Percentiles rank a stretch among this genome's conserved stretches.
phyloP scores from a whole-genome alignment of 2,888 invertebrate genomes.

The Teleogryllus oceanicus region DNA sequence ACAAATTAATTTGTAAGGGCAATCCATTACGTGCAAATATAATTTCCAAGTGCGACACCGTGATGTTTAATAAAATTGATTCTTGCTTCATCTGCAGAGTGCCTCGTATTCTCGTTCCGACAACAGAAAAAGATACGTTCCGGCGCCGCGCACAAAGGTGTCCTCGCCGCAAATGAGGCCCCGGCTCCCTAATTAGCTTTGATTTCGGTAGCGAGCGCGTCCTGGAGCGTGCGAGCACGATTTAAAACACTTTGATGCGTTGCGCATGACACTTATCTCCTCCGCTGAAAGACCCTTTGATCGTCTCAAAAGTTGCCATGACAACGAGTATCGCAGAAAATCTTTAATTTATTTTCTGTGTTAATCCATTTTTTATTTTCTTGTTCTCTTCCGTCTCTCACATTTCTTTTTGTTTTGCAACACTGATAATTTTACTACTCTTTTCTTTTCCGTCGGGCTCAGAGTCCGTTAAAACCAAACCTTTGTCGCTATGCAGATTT shows the following conservation, averaged over 20 bases:
- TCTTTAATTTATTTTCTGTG: slow-evolving; percentile 18
- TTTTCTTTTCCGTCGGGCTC: neutral
- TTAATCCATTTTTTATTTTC: neutral
- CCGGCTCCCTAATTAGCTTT: neutral
- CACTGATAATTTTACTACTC: slow-evolving; percentile 7
- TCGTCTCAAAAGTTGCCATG: neutral
- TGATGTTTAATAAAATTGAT: too few species aligned
- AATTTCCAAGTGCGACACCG: too few species aligned
- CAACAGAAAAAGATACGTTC: too few species aligned
- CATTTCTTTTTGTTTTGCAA: slow-evolving; percentile 2
- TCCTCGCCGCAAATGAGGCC: neutral
- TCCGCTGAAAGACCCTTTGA: neutral
- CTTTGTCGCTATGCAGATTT: slow-evolving; percentile 18
- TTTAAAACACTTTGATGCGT: neutral
- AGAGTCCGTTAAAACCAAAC: slow-evolving; percentile 8
- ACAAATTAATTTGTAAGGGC: too few species aligned
- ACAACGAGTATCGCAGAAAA: slow-evolving; percentile 1
- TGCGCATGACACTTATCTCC: neutral
- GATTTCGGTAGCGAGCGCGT: neutral
- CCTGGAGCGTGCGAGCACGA: too few species aligned
- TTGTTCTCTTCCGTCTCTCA: neutral
- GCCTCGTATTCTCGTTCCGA: too few species aligned
- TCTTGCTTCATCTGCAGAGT: too few species aligned
- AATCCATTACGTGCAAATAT: too few species aligned
- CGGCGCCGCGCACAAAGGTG: too few species aligned